phyloP scores from a whole-genome alignment of 2,888 invertebrate species.

The Marasmarcha lunaedactyla region DNA sequence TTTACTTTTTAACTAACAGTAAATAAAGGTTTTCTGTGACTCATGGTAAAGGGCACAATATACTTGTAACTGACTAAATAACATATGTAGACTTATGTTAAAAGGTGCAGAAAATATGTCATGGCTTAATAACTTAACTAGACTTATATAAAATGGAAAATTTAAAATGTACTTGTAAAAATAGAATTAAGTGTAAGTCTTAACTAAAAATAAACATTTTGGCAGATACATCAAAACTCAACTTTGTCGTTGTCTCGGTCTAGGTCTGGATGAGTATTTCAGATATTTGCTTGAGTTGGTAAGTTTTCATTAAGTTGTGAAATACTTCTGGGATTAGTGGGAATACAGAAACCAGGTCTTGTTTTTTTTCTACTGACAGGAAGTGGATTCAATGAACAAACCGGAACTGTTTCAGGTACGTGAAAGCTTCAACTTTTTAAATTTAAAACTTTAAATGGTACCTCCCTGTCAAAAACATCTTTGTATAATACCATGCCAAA shows the following conservation, averaged over 20 bases:
- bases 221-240: background rate
- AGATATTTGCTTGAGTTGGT: slow-evolving; percentile 5
- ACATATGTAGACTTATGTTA: background rate
- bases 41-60: too few species aligned
- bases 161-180: background rate
- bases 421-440: slow-evolving; percentile 1
- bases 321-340: slow-evolving; percentile 5
- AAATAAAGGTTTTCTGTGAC: too few species aligned
- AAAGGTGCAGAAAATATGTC: background rate
- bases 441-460: slow-evolving; percentile 1
- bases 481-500: too few species aligned
- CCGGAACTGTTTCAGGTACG: slow-evolving; percentile 1
- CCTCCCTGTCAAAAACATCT: background rate
- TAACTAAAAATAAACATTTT: background rate
- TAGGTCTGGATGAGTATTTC: slow-evolving; percentile 4
- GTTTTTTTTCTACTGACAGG: slow-evolving; percentile 2
- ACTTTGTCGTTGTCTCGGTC: background rate
- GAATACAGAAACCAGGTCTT: slow-evolving; percentile 4
- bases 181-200: background rate
- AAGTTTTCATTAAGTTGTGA: slow-evolving; percentile 4
- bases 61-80: too few species aligned
- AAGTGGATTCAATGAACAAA: slow-evolving; percentile 2
- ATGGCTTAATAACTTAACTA: slow-evolving; percentile 1
- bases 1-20: too few species aligned
- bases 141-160: slow-evolving; percentile 2